Percentiles rank a stretch among this genome's conserved stretches.
Conservation (phyloP, 35 echinoderm and acorn worm genomes). For the Nesometra sesokonis region DNA sequence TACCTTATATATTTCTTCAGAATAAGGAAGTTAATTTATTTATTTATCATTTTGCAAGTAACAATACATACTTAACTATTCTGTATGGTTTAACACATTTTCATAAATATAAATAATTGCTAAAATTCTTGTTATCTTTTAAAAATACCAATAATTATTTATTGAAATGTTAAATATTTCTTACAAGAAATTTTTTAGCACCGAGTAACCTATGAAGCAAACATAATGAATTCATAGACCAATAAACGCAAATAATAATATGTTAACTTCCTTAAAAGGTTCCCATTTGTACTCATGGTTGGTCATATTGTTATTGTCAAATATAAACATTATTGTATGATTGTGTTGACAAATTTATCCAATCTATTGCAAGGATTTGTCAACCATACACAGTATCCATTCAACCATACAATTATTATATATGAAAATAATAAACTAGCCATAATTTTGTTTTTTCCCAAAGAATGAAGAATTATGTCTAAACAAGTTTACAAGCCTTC, state of each 20-base stretch:
- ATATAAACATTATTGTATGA: not conserved
- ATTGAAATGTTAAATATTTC: too few relatives aligned
- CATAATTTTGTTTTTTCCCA: not conserved
- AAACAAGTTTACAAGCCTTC: not conserved
- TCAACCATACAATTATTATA: not conserved
- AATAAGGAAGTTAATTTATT: too few relatives aligned
- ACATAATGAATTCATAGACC: not conserved
- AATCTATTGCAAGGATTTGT: not conserved
- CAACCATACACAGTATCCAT: not conserved
- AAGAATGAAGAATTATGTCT: not conserved
- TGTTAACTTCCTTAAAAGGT: not conserved
- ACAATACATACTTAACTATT: too few relatives aligned
- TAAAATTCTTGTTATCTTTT: too few relatives aligned
- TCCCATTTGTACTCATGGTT: not conserved
- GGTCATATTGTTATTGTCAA: not conserved
- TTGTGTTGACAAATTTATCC: not conserved
- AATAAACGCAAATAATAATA: not conserved
- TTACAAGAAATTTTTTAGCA: not conserved
- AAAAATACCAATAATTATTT: too few relatives aligned
- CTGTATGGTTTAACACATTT: too few relatives aligned
- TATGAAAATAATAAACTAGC: not conserved
- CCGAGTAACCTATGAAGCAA: not conserved
- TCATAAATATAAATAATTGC: too few relatives aligned
- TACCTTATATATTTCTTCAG: too few relatives aligned
- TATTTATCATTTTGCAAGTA: too few relatives aligned